Evolutionary conservation across 2,113 vertebrate genomes (phyloP).

Genomic region (Anguilla japonica): DNA sequence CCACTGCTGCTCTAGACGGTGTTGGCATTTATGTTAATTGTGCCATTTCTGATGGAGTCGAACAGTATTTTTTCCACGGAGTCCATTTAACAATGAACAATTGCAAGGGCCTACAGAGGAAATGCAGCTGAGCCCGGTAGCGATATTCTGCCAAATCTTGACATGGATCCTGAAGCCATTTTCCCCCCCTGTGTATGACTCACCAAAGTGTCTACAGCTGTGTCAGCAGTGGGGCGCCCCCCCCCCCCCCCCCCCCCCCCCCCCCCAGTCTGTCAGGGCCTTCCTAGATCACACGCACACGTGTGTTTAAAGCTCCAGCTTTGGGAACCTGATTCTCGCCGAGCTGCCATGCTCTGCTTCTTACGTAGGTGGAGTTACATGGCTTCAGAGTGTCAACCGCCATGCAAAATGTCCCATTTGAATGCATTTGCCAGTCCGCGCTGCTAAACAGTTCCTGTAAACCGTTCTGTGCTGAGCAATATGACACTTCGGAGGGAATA

Average conservation of each 20-base stretch:
- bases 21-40: not conserved
- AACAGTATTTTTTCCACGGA: not conserved
- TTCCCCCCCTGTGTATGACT: not conserved
- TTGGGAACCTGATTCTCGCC: not conserved
- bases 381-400: not conserved
- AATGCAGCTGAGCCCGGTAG: not conserved
- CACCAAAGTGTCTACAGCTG: constrained; percentile 1
- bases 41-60: not conserved
- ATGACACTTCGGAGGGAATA: not conserved
- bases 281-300: not conserved
- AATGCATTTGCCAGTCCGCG: not conserved
- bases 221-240: not conserved
- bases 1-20: not conserved
- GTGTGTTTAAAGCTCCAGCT: not conserved
- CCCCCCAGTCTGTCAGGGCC: not conserved
- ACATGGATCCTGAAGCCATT: not conserved
- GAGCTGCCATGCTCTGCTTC: not conserved
- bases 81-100: not conserved
- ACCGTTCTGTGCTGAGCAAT: not conserved
- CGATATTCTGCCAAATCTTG: not conserved
- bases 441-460: not conserved
- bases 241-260: not conserved
- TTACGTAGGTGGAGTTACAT: not conserved
- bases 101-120: not conserved
- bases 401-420: not conserved